Conservation (phyloP, 2,888 invertebrate species). For the Bugula neritina region DNA sequence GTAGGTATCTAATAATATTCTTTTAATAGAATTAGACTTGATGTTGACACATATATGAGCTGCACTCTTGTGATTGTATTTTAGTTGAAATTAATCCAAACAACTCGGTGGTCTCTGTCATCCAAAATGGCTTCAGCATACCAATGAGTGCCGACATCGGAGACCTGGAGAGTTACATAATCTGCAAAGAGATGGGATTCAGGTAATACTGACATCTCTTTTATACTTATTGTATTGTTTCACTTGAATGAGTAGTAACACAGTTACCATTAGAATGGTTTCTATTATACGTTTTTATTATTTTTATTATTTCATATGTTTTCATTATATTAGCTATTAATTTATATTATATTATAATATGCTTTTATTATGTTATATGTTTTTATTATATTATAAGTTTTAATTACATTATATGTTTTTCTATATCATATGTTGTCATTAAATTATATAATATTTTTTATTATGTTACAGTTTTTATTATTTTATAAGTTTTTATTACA, state of each 20-base stretch:
- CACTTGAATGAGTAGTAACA: too few species aligned
- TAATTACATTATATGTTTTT: not conserved
- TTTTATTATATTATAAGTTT: not conserved
- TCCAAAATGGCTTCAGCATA: not conserved
- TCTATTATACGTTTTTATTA: too few species aligned
- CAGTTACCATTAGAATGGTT: too few species aligned
- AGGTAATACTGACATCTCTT: too few species aligned
- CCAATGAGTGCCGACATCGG: not conserved
- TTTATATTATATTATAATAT: too few species aligned
- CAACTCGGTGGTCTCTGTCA: not conserved
- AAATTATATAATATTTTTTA: not conserved
- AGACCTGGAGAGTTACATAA: not conserved
- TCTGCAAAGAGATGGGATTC: slow-evolving; percentile 13
- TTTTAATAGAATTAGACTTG: too few species aligned
- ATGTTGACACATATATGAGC: too few species aligned
- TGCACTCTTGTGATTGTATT: too few species aligned
- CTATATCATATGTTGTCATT: not conserved
- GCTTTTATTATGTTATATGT: not conserved
- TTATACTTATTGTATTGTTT: too few species aligned
- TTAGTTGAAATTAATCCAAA: not conserved
- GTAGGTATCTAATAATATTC: too few species aligned
- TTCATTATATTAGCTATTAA: too few species aligned
- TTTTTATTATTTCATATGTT: too few species aligned
- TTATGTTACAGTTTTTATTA: not conserved
- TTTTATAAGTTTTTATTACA: not conserved